Percentiles rank a stretch among this genome's conserved stretches.
Evolutionary conservation across 2,797 vertebrate species (phyloP).

Genomic region (Acanthurus tractus): DNA sequence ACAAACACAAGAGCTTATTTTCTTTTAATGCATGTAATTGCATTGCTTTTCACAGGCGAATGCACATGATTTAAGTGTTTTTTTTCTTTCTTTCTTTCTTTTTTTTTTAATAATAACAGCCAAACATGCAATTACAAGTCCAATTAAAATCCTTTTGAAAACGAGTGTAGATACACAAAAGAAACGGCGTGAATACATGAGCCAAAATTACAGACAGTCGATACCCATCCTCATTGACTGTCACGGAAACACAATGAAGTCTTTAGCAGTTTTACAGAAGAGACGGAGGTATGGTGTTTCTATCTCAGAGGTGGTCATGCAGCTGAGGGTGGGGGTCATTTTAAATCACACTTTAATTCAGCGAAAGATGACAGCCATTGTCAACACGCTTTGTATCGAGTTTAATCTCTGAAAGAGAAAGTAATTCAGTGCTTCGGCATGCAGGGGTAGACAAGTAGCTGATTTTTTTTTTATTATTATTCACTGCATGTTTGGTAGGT

Average conservation of each 20-base stretch:
- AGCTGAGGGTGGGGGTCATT: conserved; percentile 48
- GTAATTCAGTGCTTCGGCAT: conserved; percentile 32
- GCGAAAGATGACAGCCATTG: conserved; percentile 63
- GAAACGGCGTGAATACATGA: conserved; percentile 50
- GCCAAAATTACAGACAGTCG: conserved; percentile 57
- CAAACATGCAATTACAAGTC: conserved; percentile 72
- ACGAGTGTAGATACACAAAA: conserved; percentile 50
- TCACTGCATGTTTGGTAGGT: conserved; percentile 16
- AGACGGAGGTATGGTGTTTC: conserved; percentile 41
- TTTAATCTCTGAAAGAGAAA: conserved; percentile 52
- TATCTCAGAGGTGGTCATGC: conserved; percentile 34
- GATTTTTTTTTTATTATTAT: conserved; percentile 23
- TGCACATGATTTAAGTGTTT: conserved; percentile 40
- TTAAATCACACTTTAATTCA: conserved; percentile 67
- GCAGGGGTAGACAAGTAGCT: conserved; percentile 8
- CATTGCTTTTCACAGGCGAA: conserved; percentile 51
- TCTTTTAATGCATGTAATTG: conserved; percentile 59
- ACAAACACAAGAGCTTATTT: conserved; percentile 25
- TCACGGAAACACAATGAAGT: conserved; percentile 62
- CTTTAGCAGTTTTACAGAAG: conserved; percentile 45
- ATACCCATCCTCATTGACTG: conserved; percentile 40
- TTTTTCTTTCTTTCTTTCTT: conserved; percentile 75
- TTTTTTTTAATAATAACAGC: conserved; percentile 41
- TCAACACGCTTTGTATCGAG: conserved; percentile 36
- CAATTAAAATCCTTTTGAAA: conserved; percentile 63